Conservation (phyloP, 1,140 invertebrate species). For the Sinonovacula constricta region DNA sequence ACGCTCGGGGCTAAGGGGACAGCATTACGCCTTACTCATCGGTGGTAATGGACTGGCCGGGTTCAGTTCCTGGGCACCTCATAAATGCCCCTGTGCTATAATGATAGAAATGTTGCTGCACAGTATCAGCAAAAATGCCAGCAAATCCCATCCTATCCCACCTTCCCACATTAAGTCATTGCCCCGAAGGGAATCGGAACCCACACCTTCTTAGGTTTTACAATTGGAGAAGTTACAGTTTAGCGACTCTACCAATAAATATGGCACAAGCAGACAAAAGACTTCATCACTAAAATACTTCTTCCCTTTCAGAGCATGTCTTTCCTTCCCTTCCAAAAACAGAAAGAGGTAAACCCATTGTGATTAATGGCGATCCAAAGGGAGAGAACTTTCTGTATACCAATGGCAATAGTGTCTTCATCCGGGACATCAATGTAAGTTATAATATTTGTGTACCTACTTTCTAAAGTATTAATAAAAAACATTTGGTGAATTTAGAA, state of each 20-base stretch:
- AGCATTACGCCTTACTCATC: no score
- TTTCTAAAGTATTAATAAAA: no score
- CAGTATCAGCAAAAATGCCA: no score
- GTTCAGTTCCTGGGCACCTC: no score
- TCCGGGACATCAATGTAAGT: constrained; percentile 94
- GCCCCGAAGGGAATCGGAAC: not conserved
- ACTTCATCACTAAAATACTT: not conserved
- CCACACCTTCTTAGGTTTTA: not conserved
- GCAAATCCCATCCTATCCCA: not conserved
- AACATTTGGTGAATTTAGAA: no score
- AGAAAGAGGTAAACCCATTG: constrained; percentile 93
- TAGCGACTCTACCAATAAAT: not conserved
- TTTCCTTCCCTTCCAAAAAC: constrained; percentile 96
- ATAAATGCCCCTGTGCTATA: no score
- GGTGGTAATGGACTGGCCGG: no score
- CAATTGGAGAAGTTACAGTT: not conserved
- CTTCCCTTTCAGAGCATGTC: constrained; percentile 66
- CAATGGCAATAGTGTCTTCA: constrained; percentile 98
- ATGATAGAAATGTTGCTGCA: no score
- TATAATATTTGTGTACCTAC: no score
- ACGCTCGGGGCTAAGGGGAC: no score
- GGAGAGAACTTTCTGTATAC: constrained; percentile 95
- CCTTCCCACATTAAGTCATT: not conserved
- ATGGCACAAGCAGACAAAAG: not conserved
- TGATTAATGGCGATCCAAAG: constrained; percentile 92